Conservation (phyloP, 92 coral and sea anemone species). For the Palythoa caribaeorum region DNA sequence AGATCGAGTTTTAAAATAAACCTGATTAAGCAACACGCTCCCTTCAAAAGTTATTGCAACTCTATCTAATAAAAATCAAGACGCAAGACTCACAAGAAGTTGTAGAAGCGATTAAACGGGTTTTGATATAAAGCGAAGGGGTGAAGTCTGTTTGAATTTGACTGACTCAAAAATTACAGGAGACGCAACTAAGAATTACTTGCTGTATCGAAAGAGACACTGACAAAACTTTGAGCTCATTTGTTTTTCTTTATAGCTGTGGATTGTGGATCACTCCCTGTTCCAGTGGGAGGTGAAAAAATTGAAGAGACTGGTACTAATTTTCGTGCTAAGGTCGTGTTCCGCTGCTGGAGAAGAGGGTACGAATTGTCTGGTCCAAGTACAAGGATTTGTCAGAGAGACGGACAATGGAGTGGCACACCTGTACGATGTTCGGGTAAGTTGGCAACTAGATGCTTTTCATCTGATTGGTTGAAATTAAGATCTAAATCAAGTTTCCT, state of each 20-base stretch:
- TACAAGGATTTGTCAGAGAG: constrained; percentile 68
- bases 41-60: too few species aligned
- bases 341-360: constrained; percentile 71
- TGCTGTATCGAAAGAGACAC: not conserved
- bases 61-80: too few species aligned
- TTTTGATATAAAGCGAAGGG: too few species aligned
- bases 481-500: not conserved
- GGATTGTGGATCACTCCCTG: constrained; percentile 75
- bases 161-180: not conserved
- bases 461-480: not conserved
- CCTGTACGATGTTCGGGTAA: constrained; percentile 74
- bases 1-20: too few species aligned
- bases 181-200: not conserved
- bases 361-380: constrained; percentile 68
- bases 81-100: too few species aligned
- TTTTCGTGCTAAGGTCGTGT: constrained; percentile 61
- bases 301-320: constrained; percentile 66
- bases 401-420: constrained; percentile 84
- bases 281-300: constrained; percentile 63
- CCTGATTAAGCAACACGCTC: too few species aligned
- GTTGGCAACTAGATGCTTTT: not conserved
- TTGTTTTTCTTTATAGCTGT: constrained; percentile 55
- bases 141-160: too few species aligned
- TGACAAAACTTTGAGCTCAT: not conserved
- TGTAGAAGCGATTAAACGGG: too few species aligned